Evolutionary conservation across 2,113 vertebrate genomes (phyloP), one percentile per base, ranked within the genome.

Genomic region (Corythornis cristatus): DNA sequence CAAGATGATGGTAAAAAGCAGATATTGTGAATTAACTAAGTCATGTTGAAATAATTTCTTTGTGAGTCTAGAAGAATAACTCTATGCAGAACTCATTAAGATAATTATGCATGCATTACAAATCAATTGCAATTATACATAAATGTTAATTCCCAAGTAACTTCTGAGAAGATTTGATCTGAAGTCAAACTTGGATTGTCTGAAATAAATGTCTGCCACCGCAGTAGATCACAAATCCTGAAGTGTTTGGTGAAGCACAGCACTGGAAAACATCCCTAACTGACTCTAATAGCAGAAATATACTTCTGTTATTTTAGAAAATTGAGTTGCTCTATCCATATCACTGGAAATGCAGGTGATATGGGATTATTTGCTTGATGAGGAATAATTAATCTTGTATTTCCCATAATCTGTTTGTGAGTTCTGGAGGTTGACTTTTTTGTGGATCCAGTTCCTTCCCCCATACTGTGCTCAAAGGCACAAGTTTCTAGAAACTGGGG

Each of bases 261-360:
- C 46, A 66, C 21, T 0, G 5, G 29, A 9, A 35, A n/a, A 81
- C 64, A 37, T 7, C 2, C 0, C 6, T 12, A 21, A 15, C 1
- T 68, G 26, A 40, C 26, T 50, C 16, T 60, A 54, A 46, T 64
- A 54, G 33, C 20, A 4, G 21, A 50, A 87, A 62, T 11, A 2
- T 43, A 11, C 10, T 31, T 87, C 46, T 53, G 6, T 75, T 64
- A 22, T 53, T 61, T 67, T 45, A 11, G 25, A 12, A 70, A 86
- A n/a, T 56, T 14, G 20, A 73, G 13, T 8, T 76, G 26, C 64
- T 61, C 2, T 53, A 42, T 58, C 12, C 5, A 0, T 66, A 43
- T 61, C 11, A 28, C 56, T 83, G 28, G 54, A 80, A 91, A 50
- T 78, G 11, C 6, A 64, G 37, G 33, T 67, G 21, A 25, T 54